phyloP scores from a whole-genome alignment of 2,113 vertebrate genomes.

The Clarias macrocephalus region DNA sequence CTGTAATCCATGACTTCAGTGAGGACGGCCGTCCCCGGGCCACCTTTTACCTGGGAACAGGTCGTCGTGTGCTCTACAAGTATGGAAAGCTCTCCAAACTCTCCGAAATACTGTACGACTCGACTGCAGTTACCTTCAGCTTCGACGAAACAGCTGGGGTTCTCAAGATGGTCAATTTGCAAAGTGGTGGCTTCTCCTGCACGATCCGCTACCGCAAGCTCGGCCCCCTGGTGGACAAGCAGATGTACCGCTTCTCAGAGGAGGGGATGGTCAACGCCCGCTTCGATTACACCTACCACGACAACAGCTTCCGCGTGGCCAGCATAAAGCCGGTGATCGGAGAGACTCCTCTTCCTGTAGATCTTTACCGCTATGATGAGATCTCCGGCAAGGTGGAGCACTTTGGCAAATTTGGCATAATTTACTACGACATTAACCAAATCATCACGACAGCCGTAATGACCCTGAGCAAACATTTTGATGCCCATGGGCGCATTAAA shows the following conservation, averaged over 20 bases:
- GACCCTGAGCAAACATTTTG: constrained; percentile 89
- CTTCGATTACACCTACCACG: constrained; percentile 87
- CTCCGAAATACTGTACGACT: constrained; percentile 85
- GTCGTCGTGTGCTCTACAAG: constrained; percentile 85
- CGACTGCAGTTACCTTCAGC: constrained; percentile 83
- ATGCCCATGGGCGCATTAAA: constrained; percentile 86
- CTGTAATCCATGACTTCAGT: constrained; percentile 83
- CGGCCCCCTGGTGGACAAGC: constrained; percentile 86
- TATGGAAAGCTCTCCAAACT: constrained; percentile 85
- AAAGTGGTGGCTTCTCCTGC: constrained; percentile 87
- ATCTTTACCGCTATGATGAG: constrained; percentile 88
- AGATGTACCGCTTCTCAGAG: constrained; percentile 88
- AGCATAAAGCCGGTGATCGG: constrained; percentile 88
- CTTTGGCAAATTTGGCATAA: constrained; percentile 89
- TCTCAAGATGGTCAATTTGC: constrained; percentile 87
- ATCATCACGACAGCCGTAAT: constrained; percentile 89
- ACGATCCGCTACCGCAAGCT: constrained; percentile 87
- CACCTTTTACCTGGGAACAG: constrained; percentile 80
- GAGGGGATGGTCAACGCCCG: constrained; percentile 90
- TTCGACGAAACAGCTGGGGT: constrained; percentile 85
- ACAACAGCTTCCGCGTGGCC: constrained; percentile 86
- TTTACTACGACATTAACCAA: constrained; percentile 90
- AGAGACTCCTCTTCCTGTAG: constrained; percentile 84
- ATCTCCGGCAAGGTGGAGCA: constrained; percentile 90
- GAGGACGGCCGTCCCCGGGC: constrained; percentile 83